phyloP scores from a whole-genome alignment of 2,113 vertebrate genomes.

The Ahaetulla prasina region DNA sequence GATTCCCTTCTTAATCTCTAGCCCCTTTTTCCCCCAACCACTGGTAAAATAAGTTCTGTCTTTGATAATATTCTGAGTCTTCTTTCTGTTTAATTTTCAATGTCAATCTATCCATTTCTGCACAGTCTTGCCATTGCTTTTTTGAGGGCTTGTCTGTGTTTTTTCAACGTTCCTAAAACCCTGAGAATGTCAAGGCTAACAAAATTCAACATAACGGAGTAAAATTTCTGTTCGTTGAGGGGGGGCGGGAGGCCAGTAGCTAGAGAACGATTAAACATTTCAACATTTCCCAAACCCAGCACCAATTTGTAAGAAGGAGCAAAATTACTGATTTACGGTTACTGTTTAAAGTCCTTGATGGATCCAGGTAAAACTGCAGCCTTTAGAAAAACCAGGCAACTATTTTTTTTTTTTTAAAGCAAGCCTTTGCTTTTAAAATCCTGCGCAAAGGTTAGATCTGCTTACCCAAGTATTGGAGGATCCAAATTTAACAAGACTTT shows the following conservation, averaged over 20 bases:
- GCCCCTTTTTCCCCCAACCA: too few relatives aligned
- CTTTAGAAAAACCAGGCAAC: not conserved
- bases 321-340: constrained; percentile 6
- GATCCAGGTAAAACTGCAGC: not conserved
- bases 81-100: too few relatives aligned
- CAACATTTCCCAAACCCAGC: not conserved
- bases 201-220: too few relatives aligned
- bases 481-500: not conserved
- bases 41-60: too few relatives aligned
- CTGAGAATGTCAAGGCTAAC: not conserved
- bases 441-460: not conserved
- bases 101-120: too few relatives aligned
- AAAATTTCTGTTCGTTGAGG: not conserved
- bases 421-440: not conserved
- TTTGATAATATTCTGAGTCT: too few relatives aligned
- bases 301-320: not conserved
- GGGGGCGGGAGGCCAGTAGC: not conserved
- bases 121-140: too few relatives aligned
- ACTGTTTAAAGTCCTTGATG: not conserved
- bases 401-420: not conserved
- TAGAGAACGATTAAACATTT: not conserved
- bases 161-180: not conserved
- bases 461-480: not conserved
- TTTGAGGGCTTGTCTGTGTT: too few relatives aligned
- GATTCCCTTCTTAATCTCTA: too few relatives aligned